Base-by-base conservation (phyloP, 2,113 vertebrate genomes). In the Maccullochella peelii region DNA sequence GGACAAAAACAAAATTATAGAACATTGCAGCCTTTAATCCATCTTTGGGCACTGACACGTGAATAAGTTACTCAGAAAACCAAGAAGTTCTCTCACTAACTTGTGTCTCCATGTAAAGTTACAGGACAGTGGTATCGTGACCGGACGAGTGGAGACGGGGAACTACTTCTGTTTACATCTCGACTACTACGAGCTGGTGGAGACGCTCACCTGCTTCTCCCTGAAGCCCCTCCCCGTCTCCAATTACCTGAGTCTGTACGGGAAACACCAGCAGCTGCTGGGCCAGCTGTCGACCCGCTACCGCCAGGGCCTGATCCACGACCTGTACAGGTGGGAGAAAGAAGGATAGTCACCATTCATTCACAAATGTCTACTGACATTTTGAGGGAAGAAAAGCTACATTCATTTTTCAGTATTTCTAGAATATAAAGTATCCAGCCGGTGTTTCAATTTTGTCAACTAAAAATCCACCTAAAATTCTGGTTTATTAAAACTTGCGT, bases 191-290 rank as follows among this genome's bases (percentile, higher is more conserved):
- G 90, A 78, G 25, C 77, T 90, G 91, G 96, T 99, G 82, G 97
- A 97, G 61, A 86, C 92, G 21, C 92, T 99, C 93, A 99, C 97
- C 4, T 99, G 98, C 79, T 82, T 98, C 55, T 98, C 97, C 11
- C 93, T 93, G 66, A 92, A 95, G 2, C 93, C 96, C 44, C 89
- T 98, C 68, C 97, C 98, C 0, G 73, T 92, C 65, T 96, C 96
- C 86, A 99, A 99, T 92, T 97, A 97, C 80, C 83, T 97, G 70
- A 92, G 93, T 83, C 86, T 99, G 81, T 97, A 96, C 0, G 96
- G 97, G 8, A 97, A 97, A 78, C 97, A 98, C 0, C 96, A 99
- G 89, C 94, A 93, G 65, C 95, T 97, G 79, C 96, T 99, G 49
- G 98, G 99, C 18, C 96, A 95, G 44, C 93, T 99, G 66, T 93